Conservation (phyloP, 2,888 invertebrate genomes). For the Malthinus flaveolus region DNA sequence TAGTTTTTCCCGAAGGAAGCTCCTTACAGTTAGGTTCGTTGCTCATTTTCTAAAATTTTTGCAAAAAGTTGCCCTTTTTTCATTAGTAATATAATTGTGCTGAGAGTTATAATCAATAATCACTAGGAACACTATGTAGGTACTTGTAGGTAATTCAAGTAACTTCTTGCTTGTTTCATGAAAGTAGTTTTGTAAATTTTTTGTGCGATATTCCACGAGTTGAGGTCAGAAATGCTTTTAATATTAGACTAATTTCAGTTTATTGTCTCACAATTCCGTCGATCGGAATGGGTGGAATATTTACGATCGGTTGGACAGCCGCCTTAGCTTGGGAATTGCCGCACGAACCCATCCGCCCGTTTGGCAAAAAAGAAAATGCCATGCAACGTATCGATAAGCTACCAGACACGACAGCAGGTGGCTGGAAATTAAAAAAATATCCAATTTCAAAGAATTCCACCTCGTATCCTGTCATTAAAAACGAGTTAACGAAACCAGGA, state of each 20-base stretch:
- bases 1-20: constrained; percentile 55
- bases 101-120: too few species aligned
- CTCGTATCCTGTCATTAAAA: constrained; percentile 2
- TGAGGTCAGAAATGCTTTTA: too few species aligned
- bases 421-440: constrained; percentile 36
- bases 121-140: too few species aligned
- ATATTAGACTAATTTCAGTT: constrained; percentile 51
- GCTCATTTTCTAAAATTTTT: not conserved
- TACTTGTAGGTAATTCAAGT: too few species aligned
- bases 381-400: constrained; percentile 26
- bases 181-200: too few species aligned
- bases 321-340: constrained; percentile 79
- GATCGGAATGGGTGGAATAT: constrained; percentile 59
- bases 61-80: not conserved
- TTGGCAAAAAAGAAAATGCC: constrained; percentile 27
- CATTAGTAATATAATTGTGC: too few species aligned
- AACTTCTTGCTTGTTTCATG: too few species aligned
- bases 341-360: constrained; percentile 57
- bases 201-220: too few species aligned
- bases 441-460: constrained; percentile 14
- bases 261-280: constrained; percentile 66
- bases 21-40: constrained; percentile 53
- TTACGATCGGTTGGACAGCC: constrained; percentile 72
- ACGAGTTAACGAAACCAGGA: constrained; percentile 16
- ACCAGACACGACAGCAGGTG: constrained; percentile 29